These are phyloP conservation scores for Xestia xanthographa DNA, from an alignment of 2,888 invertebrate species.

Conservation along the genomic window DNA sequence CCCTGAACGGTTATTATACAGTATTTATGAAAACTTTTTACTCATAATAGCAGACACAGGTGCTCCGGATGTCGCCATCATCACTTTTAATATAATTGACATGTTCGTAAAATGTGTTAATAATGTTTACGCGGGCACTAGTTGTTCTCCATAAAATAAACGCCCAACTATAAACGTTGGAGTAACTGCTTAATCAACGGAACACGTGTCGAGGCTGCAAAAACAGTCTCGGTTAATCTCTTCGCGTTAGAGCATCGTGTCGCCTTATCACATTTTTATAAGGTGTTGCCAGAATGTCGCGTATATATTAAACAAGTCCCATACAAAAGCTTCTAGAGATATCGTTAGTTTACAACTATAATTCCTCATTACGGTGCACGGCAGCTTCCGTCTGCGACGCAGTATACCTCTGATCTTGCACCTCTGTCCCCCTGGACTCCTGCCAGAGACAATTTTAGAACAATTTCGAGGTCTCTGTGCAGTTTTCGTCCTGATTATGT, in stretches of 20 bases:
- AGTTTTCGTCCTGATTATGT: slow-evolving; percentile 65
- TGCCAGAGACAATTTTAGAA: slow-evolving; percentile 79
- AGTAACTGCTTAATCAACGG: slow-evolving; percentile 28
- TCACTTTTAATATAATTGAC: slow-evolving; percentile 28
- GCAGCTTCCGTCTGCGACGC: slow-evolving; percentile 64
- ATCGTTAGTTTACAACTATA: slow-evolving; percentile 29
- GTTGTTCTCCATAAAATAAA: slow-evolving; percentile 32
- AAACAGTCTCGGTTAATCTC: slow-evolving; percentile 50
- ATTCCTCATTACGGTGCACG: slow-evolving; percentile 34
- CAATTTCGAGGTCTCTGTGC: slow-evolving; percentile 75
- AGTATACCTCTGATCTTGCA: slow-evolving; percentile 69
- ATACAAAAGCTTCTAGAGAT: slow-evolving; percentile 48
- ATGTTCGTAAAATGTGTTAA: slow-evolving; percentile 40
- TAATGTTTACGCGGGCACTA: slow-evolving; percentile 21
- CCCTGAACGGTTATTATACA: slow-evolving; percentile 36
- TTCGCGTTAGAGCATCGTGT: slow-evolving; percentile 39
- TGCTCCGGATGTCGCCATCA: slow-evolving; percentile 32
- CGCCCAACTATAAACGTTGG: slow-evolving; percentile 13
- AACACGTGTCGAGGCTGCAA: slow-evolving; percentile 46
- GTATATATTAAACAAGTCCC: slow-evolving; percentile 34
- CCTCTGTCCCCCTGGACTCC: slow-evolving; percentile 75
- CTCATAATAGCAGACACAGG: slow-evolving; percentile 40
- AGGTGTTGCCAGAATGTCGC: slow-evolving; percentile 31
- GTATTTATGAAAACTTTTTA: slow-evolving; percentile 48
- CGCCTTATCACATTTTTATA: slow-evolving; percentile 56